Evolutionary conservation across 1,140 invertebrate species (phyloP), one percentile per base, ranked within the genome.

Genomic region (Galendromus occidentalis): DNA sequence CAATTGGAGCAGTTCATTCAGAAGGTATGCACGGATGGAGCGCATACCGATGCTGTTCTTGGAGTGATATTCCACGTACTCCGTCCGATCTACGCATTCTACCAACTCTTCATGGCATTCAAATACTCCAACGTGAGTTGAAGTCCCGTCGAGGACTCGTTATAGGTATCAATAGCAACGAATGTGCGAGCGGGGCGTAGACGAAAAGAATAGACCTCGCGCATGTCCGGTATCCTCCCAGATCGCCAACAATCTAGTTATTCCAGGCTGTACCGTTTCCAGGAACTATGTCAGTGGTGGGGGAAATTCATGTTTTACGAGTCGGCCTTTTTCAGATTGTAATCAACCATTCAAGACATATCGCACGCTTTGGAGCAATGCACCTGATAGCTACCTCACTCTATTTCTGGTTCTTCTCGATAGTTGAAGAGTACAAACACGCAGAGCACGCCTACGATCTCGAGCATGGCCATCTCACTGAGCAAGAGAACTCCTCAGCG

Each of bases 111-210:
- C 74, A 84, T 86, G 71, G 82, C 84, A 66, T 86, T 85, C 73
- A 86, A 86, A 73, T 86, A 85, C 72, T 85, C 83, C 1, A 86
- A 85, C 71, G 83, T 85, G 73, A 82, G 82, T n/a, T n/a, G n/a
- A n/a, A n/a, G n/a, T n/a, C n/a, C n/a, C n/a, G n/a, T n/a, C n/a
- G n/a, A n/a, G n/a, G n/a, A n/a, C 33, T 39, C 9, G 33, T 39
- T 39, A 39, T 39, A n/a, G n/a, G n/a, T n/a, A n/a, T n/a, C n/a
- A n/a, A n/a, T n/a, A n/a, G n/a, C n/a, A n/a, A n/a, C n/a, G n/a
- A n/a, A n/a, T n/a, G n/a, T n/a, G n/a, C n/a, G n/a, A n/a, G n/a
- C n/a, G n/a, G n/a, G n/a, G n/a, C n/a, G n/a, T n/a, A n/a, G n/a
- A n/a, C n/a, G n/a, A n/a, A n/a, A n/a, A n/a, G n/a, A n/a, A n/a